Evolutionary conservation across 2,888 invertebrate genomes (phyloP).

Genomic region (Eremobia ochroleuca): DNA sequence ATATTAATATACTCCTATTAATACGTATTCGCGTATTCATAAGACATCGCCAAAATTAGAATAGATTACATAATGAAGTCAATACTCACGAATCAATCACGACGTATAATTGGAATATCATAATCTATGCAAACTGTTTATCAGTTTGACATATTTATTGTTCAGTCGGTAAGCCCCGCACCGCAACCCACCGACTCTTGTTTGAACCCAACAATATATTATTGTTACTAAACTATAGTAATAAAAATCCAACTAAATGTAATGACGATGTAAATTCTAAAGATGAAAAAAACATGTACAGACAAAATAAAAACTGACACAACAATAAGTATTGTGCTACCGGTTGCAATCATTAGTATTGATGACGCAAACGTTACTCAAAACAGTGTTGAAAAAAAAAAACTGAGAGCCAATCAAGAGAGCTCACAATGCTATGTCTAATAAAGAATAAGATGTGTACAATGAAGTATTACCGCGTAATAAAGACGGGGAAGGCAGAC

Average conservation of each 20-base stretch:
- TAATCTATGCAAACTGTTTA: conserved; percentile 70
- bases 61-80: conserved; percentile 51
- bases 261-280: conserved; percentile 87
- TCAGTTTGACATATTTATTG: conserved; percentile 72
- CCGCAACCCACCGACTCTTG: conserved; percentile 62
- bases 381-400: conserved; percentile 86
- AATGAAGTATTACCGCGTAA: conserved; percentile 82
- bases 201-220: conserved; percentile 78
- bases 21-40: conserved; percentile 5
- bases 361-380: conserved; percentile 89
- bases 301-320: conserved; percentile 77
- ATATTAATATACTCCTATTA: not conserved
- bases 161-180: conserved; percentile 54
- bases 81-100: conserved; percentile 56
- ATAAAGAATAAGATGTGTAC: conserved; percentile 83
- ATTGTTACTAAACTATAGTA: conserved; percentile 83
- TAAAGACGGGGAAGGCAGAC: conserved; percentile 81
- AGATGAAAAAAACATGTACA: conserved; percentile 74
- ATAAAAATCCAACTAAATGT: conserved; percentile 88
- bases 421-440: conserved; percentile 76
- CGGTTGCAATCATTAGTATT: conserved; percentile 90
- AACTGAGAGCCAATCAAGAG: conserved; percentile 87
- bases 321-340: conserved; percentile 89
- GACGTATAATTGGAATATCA: conserved; percentile 67
- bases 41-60: conserved; percentile 42